Base-by-base conservation (phyloP, 1,140 invertebrate species). In the Heliconius nattereri region DNA sequence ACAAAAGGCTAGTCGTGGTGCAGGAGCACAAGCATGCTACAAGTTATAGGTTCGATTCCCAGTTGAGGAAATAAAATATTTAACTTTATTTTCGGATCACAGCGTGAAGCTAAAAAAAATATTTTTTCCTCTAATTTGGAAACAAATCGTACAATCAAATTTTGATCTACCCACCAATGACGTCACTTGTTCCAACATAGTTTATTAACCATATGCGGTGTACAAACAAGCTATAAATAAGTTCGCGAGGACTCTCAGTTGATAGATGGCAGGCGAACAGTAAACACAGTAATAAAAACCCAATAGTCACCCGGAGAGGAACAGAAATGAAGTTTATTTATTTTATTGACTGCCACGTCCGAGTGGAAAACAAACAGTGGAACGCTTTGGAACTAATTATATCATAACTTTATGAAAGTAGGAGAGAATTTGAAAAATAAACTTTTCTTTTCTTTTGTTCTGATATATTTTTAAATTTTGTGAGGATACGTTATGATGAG, bases 211-310 rank as follows among this genome's bases (percentile, higher is more conserved):
- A 77, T 79, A 72, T 66, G 60, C 73, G 78, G 54, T 57, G 52
- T 76, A 81, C 77, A 80, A 84, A 82, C 81, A 82, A 78, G 45
- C 75, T 26, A 80, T 82, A 84, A 82, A 84, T 84, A 80, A 84
- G 71, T 80, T 80, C 66, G 75, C 49, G 78, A 60, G 80, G 78
- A 78, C 78, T 75, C 72, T 49, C 52, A 49, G 77, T 79, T 79
- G 81, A 83, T 80, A 83, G 76, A 83, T 81, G 70, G 78, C 72
- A 40, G 26, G 78, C 45, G 73, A 75, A 84, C 80, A 75, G 80
- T 81, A 84, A 84, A 82, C 83, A 82, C 57, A 74, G 75, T 78
- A 79, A 84, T 84, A 84, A 84, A 84, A 84, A 82, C 71, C 52
- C 80, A 60, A 80, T 82, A 75, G 77, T 78, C 71, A 73, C 35